Conservation (phyloP, 2,797 vertebrate genomes). For the Masticophis lateralis region DNA sequence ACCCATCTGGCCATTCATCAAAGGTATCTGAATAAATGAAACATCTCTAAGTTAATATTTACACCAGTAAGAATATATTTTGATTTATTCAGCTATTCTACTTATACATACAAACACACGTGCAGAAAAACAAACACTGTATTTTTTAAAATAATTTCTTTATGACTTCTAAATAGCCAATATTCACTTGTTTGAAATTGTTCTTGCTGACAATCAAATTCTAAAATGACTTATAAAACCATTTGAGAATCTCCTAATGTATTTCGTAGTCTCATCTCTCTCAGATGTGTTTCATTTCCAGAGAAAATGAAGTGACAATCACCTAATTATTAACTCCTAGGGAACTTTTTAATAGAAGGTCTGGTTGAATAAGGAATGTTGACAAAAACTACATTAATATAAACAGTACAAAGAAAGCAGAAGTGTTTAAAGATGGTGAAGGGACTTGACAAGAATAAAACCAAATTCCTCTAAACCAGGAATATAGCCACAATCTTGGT, state of each 20-base stretch:
- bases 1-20: conserved; percentile 93
- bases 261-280: not conserved
- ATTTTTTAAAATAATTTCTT: not conserved
- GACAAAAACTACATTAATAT: not conserved
- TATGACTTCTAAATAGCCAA: not conserved
- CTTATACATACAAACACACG: not conserved
- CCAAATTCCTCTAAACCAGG: not conserved
- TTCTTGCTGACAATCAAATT: not conserved
- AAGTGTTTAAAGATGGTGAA: not conserved
- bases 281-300: not conserved
- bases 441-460: not conserved
- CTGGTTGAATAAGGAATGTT: not conserved
- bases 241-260: not conserved
- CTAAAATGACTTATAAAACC: not conserved
- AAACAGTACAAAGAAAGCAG: not conserved
- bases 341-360: not conserved
- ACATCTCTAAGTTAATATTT: conserved; percentile 1
- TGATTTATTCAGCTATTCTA: not conserved
- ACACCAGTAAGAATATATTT: conserved; percentile 14
- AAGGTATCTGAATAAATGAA: conserved; percentile 85
- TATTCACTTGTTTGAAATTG: not conserved
- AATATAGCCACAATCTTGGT: not conserved
- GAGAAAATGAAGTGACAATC: not conserved
- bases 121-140: not conserved
- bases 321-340: not conserved